phyloP scores from a whole-genome alignment of 2,888 invertebrate species.

The Chrysomela aeneicollis region DNA sequence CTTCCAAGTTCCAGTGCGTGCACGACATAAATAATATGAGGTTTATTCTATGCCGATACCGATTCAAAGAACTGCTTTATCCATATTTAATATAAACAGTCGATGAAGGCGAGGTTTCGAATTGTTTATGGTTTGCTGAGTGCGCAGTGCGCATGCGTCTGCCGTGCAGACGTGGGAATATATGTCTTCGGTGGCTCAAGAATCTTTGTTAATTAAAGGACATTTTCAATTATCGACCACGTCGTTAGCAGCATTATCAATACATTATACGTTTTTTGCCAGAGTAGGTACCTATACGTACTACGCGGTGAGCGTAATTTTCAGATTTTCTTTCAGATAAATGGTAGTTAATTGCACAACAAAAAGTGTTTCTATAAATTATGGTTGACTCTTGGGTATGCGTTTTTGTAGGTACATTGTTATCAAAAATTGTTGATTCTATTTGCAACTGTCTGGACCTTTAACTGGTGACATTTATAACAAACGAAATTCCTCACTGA shows the following conservation, averaged over 20 bases:
- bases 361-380: conserved; percentile 37
- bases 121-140: conserved; percentile 48
- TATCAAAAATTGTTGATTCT: conserved; percentile 29
- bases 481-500: conserved; percentile 25
- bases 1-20: conserved; percentile 23
- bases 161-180: conserved; percentile 39
- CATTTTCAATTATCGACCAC: conserved; percentile 54
- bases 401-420: conserved; percentile 24
- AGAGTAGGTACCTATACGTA: no score
- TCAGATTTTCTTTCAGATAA: conserved; percentile 41
- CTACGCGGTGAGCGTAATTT: conserved; percentile 37
- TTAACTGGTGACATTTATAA: conserved; percentile 27
- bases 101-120: conserved; percentile 46
- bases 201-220: conserved; percentile 54
- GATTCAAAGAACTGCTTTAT: conserved; percentile 48
- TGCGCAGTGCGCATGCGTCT: conserved; percentile 34
- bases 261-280: conserved; percentile 46
- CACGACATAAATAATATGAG: conserved; percentile 46
- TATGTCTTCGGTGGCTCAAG: conserved; percentile 48
- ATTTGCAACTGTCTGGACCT: conserved; percentile 26
- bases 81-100: conserved; percentile 52
- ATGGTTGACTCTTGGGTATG: conserved; percentile 31
- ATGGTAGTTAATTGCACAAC: conserved; percentile 39
- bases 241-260: conserved; percentile 51
- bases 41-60: conserved; percentile 44